A percentile compares a stretch with the other conserved stretches of the same genome.
These are phyloP conservation scores for Drosophila tripunctata DNA, from an alignment of 2,888 invertebrate species.

Conservation along the genomic window DNA sequence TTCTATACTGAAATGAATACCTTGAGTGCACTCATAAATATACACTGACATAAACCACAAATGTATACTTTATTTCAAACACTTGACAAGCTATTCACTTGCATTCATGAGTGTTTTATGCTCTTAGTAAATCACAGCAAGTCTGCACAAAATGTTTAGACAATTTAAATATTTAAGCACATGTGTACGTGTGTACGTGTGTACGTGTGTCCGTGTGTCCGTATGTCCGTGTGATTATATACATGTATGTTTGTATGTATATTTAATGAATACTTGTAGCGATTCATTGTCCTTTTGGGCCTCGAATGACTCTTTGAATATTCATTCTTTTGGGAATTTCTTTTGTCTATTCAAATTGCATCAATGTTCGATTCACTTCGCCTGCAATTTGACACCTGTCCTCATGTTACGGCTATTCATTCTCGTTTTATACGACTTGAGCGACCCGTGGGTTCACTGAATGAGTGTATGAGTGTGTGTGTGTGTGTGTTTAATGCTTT, in stretches of 20 bases:
- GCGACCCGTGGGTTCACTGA: constrained; percentile 15
- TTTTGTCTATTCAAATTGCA: constrained; percentile 5
- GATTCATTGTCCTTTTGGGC: constrained; percentile 9
- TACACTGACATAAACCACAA: neutral
- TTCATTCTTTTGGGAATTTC: neutral
- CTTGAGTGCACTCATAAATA: neutral
- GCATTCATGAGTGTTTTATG: neutral
- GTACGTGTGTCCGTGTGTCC: neutral
- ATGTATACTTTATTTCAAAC: too few species aligned
- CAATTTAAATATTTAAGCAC: neutral
- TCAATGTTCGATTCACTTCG: constrained; percentile 27
- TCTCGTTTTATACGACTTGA: constrained; percentile 30
- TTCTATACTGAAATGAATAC: too few species aligned
- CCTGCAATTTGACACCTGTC: constrained; percentile 42
- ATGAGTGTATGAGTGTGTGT: neutral
- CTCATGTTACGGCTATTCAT: constrained; percentile 25
- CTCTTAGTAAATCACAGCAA: neutral
- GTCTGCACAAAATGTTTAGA: neutral
- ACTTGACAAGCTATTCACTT: neutral
- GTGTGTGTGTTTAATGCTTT: constrained; percentile 25
- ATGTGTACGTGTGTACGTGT: neutral
- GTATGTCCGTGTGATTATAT: neutral
- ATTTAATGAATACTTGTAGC: neutral
- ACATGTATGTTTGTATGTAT: neutral
- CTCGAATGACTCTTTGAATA: constrained; percentile 9